Evolutionary conservation across 2,888 invertebrate genomes (phyloP).

Genomic region (Digitonthophagus gazella): DNA sequence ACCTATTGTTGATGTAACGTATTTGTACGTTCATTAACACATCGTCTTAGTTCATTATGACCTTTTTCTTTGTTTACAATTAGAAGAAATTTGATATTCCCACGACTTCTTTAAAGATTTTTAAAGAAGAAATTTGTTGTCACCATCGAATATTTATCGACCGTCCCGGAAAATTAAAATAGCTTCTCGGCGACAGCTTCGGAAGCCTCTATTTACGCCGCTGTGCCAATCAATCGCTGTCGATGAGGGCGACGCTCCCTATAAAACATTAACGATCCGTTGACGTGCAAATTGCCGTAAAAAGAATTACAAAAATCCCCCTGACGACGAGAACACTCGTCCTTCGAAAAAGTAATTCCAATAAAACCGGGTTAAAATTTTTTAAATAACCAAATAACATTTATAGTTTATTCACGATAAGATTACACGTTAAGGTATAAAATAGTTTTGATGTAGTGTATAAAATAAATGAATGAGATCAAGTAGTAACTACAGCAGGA

Average conservation of each 20-base stretch:
- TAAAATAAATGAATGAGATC: no score
- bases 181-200: background rate
- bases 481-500: no score
- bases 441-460: no score
- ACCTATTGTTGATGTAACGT: background rate
- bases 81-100: no score
- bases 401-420: no score
- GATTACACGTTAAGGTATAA: no score
- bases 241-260: slow-evolving; percentile 6
- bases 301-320: background rate
- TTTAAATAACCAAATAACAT: no score
- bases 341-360: background rate
- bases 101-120: background rate
- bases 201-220: background rate
- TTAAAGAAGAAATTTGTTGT: background rate
- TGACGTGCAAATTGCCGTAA: slow-evolving; percentile 1
- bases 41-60: background rate
- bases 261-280: slow-evolving; percentile 14
- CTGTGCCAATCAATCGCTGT: slow-evolving; percentile 9
- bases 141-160: background rate
- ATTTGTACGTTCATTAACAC: background rate
- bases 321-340: background rate
- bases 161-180: background rate
- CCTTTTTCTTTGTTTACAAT: background rate
- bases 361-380: background rate